Conservation (phyloP, 2,888 invertebrate genomes). For the Dryomyza anilis region DNA sequence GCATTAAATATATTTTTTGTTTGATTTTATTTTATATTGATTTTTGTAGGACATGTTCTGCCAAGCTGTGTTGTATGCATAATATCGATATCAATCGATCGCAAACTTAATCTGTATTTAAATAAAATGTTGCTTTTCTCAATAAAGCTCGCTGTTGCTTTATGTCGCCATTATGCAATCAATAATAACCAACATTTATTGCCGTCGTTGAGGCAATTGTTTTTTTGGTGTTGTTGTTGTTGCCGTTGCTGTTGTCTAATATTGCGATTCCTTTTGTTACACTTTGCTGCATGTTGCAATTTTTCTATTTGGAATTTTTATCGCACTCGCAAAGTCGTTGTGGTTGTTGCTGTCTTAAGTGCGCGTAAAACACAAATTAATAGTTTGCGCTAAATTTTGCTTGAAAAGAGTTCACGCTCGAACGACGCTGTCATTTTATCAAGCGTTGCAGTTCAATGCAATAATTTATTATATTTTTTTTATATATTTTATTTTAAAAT, state of each 20-base stretch:
- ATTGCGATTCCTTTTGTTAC: constrained; percentile 8
- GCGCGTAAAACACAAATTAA: no score
- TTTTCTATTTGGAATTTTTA: background rate
- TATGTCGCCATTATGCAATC: background rate
- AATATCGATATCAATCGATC: background rate
- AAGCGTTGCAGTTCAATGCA: no score
- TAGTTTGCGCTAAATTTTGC: no score
- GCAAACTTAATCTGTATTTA: no score
- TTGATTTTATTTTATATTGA: background rate
- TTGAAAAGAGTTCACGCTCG: no score
- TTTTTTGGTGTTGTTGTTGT: constrained; percentile 12
- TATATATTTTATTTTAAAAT: no score
- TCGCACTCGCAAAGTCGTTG: background rate
- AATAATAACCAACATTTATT: background rate
- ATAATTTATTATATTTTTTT: no score
- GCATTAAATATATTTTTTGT: no score
- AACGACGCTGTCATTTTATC: no score
- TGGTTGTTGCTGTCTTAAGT: background rate
- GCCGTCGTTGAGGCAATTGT: background rate
- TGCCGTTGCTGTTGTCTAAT: constrained; percentile 14
- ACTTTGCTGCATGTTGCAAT: constrained; percentile 6
- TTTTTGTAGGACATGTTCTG: constrained; percentile 56
- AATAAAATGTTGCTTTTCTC: background rate
- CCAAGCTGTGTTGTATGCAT: constrained; percentile 50
- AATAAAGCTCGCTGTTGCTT: background rate